Conservation (phyloP, 2,888 invertebrate species). For the Limenitis camilla region DNA sequence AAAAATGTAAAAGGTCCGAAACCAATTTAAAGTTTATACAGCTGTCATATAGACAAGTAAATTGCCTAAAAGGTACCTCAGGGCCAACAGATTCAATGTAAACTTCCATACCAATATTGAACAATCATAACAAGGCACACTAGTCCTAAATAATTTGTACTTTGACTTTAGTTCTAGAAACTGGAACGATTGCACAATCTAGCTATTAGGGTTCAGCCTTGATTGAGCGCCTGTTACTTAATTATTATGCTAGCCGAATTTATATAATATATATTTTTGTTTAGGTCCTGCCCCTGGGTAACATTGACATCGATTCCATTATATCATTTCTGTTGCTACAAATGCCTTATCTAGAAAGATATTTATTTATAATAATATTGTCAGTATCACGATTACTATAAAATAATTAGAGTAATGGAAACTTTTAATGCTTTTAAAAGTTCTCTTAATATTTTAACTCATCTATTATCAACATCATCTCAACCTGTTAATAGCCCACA, state of each 20-base stretch:
- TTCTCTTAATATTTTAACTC: no score
- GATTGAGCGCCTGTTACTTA: constrained; percentile 69
- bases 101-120: constrained; percentile 9
- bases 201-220: constrained; percentile 67
- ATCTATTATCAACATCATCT: no score
- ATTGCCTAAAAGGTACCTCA: constrained; percentile 6
- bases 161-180: constrained; percentile 54
- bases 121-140: constrained; percentile 40
- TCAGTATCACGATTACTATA: no score
- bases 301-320: constrained; percentile 22
- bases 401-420: no score
- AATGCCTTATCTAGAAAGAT: no score
- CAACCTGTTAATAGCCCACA: no score
- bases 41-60: background rate
- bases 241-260: constrained; percentile 71
- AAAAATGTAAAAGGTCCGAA: no score
- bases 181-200: constrained; percentile 41
- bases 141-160: constrained; percentile 64
- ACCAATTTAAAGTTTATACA: no score
- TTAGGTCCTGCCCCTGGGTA: constrained; percentile 7
- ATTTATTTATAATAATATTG: no score
- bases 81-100: background rate
- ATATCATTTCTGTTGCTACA: no score
- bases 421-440: no score
- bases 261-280: constrained; percentile 28